These are phyloP conservation scores for Alloscopus bannaensis DNA, from an alignment of 2,888 invertebrate genomes.

Conservation along the genomic window DNA sequence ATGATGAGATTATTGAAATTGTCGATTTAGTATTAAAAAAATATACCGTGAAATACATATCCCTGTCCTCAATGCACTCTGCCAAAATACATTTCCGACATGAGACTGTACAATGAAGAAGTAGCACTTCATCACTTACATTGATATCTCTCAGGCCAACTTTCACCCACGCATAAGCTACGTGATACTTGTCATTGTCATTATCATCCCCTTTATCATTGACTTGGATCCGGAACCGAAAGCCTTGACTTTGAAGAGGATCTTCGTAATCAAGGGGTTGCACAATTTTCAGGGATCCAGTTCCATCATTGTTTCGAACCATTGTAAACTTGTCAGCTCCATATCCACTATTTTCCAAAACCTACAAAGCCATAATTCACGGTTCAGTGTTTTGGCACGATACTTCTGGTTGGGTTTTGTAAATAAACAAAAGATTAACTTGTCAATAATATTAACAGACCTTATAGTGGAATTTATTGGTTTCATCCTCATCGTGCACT, in stretches of 20 bases:
- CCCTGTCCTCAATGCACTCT: no score
- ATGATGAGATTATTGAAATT: no score
- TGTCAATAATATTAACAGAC: constrained; percentile 73
- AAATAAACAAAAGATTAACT: not conserved
- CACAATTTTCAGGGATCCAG: constrained; percentile 95
- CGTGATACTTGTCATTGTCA: constrained; percentile 97
- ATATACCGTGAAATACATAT: not conserved
- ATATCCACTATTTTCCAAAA: constrained; percentile 94
- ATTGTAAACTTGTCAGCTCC: constrained; percentile 98
- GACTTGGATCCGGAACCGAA: constrained; percentile 95
- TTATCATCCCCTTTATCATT: constrained; percentile 96
- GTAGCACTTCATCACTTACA: constrained; percentile 37
- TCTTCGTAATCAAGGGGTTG: constrained; percentile 97
- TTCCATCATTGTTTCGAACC: constrained; percentile 96
- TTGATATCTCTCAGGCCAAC: constrained; percentile 88
- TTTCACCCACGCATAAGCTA: constrained; percentile 96
- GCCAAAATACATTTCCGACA: not conserved
- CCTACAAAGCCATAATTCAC: constrained; percentile 75
- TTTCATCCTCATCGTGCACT: constrained; percentile 96
- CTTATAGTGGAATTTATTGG: constrained; percentile 97
- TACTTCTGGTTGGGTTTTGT: not conserved
- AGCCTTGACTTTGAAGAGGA: constrained; percentile 94
- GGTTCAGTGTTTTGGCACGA: not conserved
- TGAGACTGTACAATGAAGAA: not conserved
- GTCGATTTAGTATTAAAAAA: not conserved